Evolutionary conservation across 2,888 invertebrate species (phyloP).

Genomic region (Notocelia uddmanniana): DNA sequence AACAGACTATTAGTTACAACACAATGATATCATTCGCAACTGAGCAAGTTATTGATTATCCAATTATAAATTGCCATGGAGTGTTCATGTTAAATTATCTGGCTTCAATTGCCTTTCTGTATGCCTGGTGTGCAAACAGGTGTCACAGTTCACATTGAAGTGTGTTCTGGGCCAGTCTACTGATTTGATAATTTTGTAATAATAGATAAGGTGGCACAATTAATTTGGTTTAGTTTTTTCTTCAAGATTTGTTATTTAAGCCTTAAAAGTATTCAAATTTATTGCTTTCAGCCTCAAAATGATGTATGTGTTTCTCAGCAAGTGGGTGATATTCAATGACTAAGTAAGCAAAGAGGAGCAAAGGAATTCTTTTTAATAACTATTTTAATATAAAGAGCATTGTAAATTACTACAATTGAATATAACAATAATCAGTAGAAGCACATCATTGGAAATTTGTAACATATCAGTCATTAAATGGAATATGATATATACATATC

Average conservation of each 20-base stretch:
- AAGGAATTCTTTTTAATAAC: background rate
- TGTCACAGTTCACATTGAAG: background rate
- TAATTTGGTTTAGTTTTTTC: too few relatives aligned
- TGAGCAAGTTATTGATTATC: constrained; percentile 13
- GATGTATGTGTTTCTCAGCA: too few relatives aligned
- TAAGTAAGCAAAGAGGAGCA: background rate
- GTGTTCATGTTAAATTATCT: background rate
- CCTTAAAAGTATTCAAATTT: too few relatives aligned
- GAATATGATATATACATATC: too few relatives aligned
- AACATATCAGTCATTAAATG: background rate
- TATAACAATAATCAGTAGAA: background rate
- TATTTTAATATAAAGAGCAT: background rate
- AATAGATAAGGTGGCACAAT: too few relatives aligned
- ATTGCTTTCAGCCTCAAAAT: background rate
- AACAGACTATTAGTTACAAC: background rate
- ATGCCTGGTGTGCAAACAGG: background rate
- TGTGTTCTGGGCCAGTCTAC: background rate
- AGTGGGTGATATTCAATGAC: background rate
- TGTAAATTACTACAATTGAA: background rate
- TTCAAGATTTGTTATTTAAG: too few relatives aligned
- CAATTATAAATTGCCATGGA: constrained; percentile 1
- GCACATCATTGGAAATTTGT: background rate
- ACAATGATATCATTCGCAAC: constrained; percentile 9
- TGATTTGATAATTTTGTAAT: too few relatives aligned
- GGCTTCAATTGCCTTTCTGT: background rate